Evolutionary conservation across 2,797 vertebrate genomes (phyloP).

Genomic region (Pseudocheirus occidentalis): DNA sequence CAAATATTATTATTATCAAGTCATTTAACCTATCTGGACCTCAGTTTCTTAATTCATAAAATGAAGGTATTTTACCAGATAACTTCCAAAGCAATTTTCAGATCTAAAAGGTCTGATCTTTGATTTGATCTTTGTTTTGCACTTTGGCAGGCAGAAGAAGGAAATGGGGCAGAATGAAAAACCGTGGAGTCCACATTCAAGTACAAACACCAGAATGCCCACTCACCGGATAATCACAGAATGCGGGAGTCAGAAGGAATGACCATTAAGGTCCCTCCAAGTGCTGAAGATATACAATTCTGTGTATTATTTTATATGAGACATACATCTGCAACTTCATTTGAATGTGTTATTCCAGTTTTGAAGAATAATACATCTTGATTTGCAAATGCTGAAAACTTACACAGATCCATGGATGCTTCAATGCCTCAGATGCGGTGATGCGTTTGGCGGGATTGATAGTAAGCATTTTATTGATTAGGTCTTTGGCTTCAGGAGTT

Average conservation of each 20-base stretch:
- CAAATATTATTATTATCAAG: not conserved
- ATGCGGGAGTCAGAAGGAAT: not conserved
- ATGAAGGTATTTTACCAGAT: not conserved
- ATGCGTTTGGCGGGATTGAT: conserved; percentile 97
- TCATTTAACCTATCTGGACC: not conserved
- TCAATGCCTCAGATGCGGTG: conserved; percentile 94
- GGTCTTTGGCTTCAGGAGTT: conserved; percentile 98
- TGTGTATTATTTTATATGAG: not conserved
- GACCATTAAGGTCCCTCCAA: not conserved
- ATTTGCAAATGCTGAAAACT: conserved; percentile 66
- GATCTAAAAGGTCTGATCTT: not conserved
- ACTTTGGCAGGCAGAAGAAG: not conserved
- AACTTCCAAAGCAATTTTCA: not conserved
- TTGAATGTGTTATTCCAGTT: not conserved
- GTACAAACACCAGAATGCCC: not conserved
- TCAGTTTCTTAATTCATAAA: not conserved
- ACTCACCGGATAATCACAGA: not conserved
- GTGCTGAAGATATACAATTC: not conserved
- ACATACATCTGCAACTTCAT: not conserved
- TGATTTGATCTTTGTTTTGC: not conserved
- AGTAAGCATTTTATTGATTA: conserved; percentile 99
- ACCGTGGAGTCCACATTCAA: not conserved
- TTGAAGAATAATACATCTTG: not conserved
- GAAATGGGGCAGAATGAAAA: not conserved
- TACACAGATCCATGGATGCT: conserved; percentile 99